Evolutionary conservation across 2,888 invertebrate species (phyloP), one percentile per base, ranked within the genome.

Genomic region (Plebejus melissa): DNA sequence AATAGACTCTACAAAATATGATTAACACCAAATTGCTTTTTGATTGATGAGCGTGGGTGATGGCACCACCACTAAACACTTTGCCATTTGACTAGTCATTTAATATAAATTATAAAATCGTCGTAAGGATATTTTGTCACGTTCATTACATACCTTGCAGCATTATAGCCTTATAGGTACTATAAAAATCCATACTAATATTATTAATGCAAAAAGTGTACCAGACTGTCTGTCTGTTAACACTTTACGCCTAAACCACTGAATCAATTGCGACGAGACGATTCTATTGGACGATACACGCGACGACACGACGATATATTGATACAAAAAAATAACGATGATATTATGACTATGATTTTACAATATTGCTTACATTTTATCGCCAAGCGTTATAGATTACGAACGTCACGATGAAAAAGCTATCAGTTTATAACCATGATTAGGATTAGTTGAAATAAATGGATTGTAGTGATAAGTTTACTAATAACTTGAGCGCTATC

Each of bases 361-460:
- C 58, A 22, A 9, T 58, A 58, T n/a, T 58, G 7, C 22, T 58
- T 22, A 28, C 60, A 60, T 4, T 65, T 65, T 65, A 65, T 32
- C 32, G 13, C 13, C 32, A 13, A 36, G 5, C 16, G 32, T 11
- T 11, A 36, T 13, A 65, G 65, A 65, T 65, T 13, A 65, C 60
- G 0, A 6, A 65, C 16, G 65, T 60, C 60, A 65, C 32, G 65
- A 32, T 32, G 65, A 65, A 72, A 22, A 72, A 72, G 54, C 32
- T 46, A 50, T 72, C 72, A 54, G 32, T 9, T 72, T 46, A 54
- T 46, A 50, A 22, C 46, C 46, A 32, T 57, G 4, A 74, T 65
- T 65, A 65, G 65, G 65, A 65, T 65, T 65, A 65, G 65, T 65
- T 65, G 65, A 65, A 65, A 65, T 65, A 65, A 65, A 65, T 65